Evolutionary conservation across 2,113 vertebrate species (phyloP).

Genomic region (Pipra filicauda): DNA sequence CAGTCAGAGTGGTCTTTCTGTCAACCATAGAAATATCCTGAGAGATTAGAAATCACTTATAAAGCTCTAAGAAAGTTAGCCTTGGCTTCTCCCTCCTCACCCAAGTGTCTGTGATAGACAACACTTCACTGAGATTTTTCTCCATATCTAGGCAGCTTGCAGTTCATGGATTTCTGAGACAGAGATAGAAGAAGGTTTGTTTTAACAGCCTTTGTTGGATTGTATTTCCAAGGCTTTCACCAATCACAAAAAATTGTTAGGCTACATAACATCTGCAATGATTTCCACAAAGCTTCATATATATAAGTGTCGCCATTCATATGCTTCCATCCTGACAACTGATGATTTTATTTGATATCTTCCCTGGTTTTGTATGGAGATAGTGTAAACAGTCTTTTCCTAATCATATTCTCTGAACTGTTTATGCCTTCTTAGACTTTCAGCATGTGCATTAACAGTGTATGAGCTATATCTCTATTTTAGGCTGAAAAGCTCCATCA

Average conservation of each 20-base stretch:
- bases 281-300: not conserved
- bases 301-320: rapidly evolving
- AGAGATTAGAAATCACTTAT: not conserved
- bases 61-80: not conserved
- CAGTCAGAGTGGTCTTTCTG: not conserved
- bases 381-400: not conserved
- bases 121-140: not conserved
- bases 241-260: not conserved
- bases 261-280: not conserved
- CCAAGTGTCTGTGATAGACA: not conserved
- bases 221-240: not conserved
- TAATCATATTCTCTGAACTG: not conserved
- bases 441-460: not conserved
- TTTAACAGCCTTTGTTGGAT: not conserved
- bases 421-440: not conserved
- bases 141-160: not conserved
- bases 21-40: not conserved
- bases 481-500: not conserved
- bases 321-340: not conserved
- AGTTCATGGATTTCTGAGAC: not conserved
- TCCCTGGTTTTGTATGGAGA: not conserved
- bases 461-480: not conserved
- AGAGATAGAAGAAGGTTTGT: not conserved
- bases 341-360: not conserved
- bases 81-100: not conserved